A percentile compares a stretch with the other conserved stretches of the same genome.
phyloP scores from a whole-genome alignment of 2,113 vertebrate species.

The Thamnaconus septentrionalis region DNA sequence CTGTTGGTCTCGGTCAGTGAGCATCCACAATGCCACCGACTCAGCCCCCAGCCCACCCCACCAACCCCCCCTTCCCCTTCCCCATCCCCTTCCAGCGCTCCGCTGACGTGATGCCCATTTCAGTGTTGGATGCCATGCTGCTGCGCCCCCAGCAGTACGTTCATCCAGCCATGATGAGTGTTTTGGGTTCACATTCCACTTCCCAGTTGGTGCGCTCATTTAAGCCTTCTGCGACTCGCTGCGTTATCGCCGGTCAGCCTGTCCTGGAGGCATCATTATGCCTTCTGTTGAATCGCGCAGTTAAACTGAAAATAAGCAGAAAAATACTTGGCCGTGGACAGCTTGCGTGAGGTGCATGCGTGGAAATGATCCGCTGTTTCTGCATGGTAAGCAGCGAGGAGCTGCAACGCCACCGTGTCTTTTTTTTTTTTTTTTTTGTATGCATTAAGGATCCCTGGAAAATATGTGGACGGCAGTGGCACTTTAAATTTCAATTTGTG shows the following conservation, averaged over 20 bases:
- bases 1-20: conserved; percentile 54
- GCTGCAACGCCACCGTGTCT: too few relatives aligned
- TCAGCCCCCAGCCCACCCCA: not conserved
- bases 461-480: too few relatives aligned
- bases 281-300: conserved; percentile 38
- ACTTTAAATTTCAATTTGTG: too few relatives aligned
- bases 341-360: not conserved
- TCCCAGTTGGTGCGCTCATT: conserved; percentile 47
- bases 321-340: conserved; percentile 11
- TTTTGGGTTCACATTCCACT: conserved; percentile 49
- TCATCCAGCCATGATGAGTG: conserved; percentile 49
- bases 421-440: too few relatives aligned
- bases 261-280: conserved; percentile 37
- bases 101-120: conserved; percentile 36
- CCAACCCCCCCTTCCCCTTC: not conserved
- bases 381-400: not conserved
- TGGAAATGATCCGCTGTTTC: not conserved
- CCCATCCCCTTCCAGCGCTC: not conserved
- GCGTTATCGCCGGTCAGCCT: conserved; percentile 27
- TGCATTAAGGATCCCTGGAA: too few relatives aligned
- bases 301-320: conserved; percentile 22
- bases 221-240: conserved; percentile 44
- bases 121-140: conserved; percentile 44
- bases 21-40: conserved; percentile 50
- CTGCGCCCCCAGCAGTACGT: conserved; percentile 42